A percentile compares a stretch with the other conserved stretches of the same genome.
phyloP scores from a whole-genome alignment of 1,140 invertebrate species.

The Chironomus tepperi region DNA sequence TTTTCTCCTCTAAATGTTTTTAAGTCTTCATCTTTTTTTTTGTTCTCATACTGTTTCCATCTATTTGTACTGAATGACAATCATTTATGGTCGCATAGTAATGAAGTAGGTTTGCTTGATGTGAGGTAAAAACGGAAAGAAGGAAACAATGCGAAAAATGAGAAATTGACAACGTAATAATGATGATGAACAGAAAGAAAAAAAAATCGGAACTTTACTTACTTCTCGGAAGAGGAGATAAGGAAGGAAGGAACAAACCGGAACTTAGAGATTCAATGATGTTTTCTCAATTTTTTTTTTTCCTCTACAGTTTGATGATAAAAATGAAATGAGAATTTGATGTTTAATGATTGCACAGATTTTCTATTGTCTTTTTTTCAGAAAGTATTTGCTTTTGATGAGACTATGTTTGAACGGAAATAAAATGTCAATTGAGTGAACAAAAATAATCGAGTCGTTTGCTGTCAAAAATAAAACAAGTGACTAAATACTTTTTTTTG shows the following conservation, averaged over 20 bases:
- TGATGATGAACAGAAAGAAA: not conserved
- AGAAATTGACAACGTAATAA: conserved; percentile 5
- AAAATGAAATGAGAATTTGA: not conserved
- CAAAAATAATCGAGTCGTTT: no score
- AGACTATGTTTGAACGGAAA: not conserved
- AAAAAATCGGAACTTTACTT: no score
- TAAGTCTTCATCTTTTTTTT: not conserved
- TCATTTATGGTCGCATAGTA: not conserved
- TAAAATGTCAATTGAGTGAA: not conserved
- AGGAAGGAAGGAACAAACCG: not conserved
- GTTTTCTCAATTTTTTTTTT: not conserved
- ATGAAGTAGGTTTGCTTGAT: not conserved
- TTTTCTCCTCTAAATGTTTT: not conserved
- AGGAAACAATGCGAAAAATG: not conserved
- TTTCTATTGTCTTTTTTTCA: not conserved
- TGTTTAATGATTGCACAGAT: not conserved
- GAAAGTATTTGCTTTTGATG: not conserved
- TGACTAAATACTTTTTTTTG: no score
- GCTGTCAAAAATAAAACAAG: no score
- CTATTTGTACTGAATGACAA: not conserved
- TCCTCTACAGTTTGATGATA: no score
- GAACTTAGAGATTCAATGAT: not conserved
- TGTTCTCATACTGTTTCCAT: not conserved
- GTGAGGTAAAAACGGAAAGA: not conserved
- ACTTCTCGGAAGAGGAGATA: no score